These are phyloP conservation scores for Drosophila persimilis DNA, from an alignment of 1,140 invertebrate genomes.

Conservation along the genomic window DNA sequence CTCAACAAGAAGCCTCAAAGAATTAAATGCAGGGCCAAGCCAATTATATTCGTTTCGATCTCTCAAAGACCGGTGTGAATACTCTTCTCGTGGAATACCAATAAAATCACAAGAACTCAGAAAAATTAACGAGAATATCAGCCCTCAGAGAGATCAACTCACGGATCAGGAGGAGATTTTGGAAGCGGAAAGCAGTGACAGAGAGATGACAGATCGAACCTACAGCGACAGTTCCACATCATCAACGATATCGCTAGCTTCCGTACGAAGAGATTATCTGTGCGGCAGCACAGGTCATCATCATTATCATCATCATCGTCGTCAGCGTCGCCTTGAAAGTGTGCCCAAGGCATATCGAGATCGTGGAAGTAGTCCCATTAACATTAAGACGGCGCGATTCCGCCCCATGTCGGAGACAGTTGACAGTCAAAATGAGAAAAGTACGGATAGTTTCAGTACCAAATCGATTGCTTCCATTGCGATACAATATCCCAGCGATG, in stretches of 20 bases:
- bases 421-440: background rate
- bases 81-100: too few relatives aligned
- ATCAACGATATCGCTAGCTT: conserved; percentile 1
- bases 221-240: conserved; percentile 9
- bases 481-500: conserved; percentile 57
- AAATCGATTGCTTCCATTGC: conserved; percentile 26
- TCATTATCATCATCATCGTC: conserved; percentile 17
- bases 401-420: background rate
- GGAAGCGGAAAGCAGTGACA: background rate
- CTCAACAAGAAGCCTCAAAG: too few relatives aligned
- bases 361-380: conserved; percentile 62
- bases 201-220: background rate
- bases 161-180: too few relatives aligned
- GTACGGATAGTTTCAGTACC: background rate
- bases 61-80: too few relatives aligned
- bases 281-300: conserved; percentile 16
- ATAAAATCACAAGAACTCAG: too few relatives aligned
- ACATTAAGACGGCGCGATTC: conserved; percentile 18
- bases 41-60: too few relatives aligned
- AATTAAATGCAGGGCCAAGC: too few relatives aligned
- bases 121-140: too few relatives aligned
- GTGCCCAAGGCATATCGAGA: conserved; percentile 52
- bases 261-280: conserved; percentile 21
- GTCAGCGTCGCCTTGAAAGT: background rate
- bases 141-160: too few relatives aligned